Evolutionary conservation across 2,797 vertebrate species (phyloP), one percentile per base, ranked within the genome.

Genomic region (Sciurus carolinensis): DNA sequence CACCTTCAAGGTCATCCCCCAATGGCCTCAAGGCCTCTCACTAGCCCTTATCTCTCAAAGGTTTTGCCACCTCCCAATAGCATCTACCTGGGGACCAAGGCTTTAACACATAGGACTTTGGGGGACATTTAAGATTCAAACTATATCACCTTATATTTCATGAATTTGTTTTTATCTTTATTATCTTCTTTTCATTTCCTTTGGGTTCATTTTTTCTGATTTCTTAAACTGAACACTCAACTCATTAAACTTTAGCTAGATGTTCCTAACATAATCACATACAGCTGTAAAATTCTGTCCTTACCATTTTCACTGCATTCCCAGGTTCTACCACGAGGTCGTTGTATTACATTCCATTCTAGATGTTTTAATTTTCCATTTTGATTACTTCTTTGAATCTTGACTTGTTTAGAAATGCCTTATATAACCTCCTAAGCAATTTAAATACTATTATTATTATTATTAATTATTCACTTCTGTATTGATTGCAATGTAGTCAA

Each of bases 331-430:
- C 39, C n/a, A 4, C 62, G 36, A 67, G 18, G 12, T 66, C 28
- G 67, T 88, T 88, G 44, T 22, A 64, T 81, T 87, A 73, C 52
- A 81, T 80, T 80, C 57, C 72, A 28, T 76, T 79, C 42, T 64
- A 85, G 39, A 64, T 72, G 62, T 71, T 86, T 79, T 72, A 36
- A 73, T 73, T 90, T 79, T 87, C 9, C 13, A 44, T 86, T 91
- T 66, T 54, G 52, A 57, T 81, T 73, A 80, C 36, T 85, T 66
- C 44, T 47, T 44, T 91, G 36, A 72, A 64, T 73, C 9, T 33
- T 30, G 30, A 54, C 44, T 80, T 54, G 30, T 54, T 73, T 86
- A 24, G 42, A 91, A 86, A 57, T 81, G n/a, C n/a, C 4, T 39
- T 47, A 20, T 33, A 66, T 36, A 36, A 67, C 39, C 44, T 73